Conservation (phyloP, 2,113 vertebrate species). For the Gobiocypris rarus region DNA sequence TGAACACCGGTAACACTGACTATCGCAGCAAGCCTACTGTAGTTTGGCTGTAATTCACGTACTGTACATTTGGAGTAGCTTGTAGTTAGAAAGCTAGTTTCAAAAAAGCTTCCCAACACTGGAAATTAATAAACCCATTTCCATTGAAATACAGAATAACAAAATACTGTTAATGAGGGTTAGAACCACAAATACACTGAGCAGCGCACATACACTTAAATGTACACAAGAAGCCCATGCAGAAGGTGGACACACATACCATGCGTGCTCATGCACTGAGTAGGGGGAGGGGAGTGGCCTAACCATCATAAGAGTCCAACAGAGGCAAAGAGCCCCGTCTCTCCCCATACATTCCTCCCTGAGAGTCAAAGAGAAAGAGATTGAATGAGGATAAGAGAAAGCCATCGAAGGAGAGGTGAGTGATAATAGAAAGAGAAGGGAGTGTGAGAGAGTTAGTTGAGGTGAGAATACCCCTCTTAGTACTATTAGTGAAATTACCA, state of each 20-base stretch:
- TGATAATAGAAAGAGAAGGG: not conserved
- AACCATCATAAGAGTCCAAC: slow-evolving; percentile 82
- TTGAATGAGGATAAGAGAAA: slow-evolving; percentile 48
- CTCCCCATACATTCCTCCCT: slow-evolving; percentile 79
- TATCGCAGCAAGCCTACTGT: no score
- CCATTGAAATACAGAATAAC: not conserved
- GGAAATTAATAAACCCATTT: slow-evolving; percentile 1
- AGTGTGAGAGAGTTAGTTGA: slow-evolving; percentile 26
- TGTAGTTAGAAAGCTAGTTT: no score
- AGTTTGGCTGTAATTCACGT: not conserved
- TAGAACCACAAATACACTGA: slow-evolving; percentile 32
- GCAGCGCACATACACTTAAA: slow-evolving; percentile 40
- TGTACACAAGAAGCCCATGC: slow-evolving; percentile 61
- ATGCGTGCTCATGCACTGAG: slow-evolving; percentile 81
- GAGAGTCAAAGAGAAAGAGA: slow-evolving; percentile 46
- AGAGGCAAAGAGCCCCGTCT: slow-evolving; percentile 78
- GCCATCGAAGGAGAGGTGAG: slow-evolving; percentile 28
- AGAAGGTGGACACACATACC: slow-evolving; percentile 75
- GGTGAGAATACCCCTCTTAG: not conserved
- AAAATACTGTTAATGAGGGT: slow-evolving; percentile 26
- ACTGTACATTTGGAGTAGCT: no score
- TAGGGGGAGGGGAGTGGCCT: slow-evolving; percentile 73
- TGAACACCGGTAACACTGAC: no score
- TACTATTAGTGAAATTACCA: slow-evolving; percentile 41
- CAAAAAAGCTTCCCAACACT: slow-evolving; percentile 11